These are phyloP conservation scores for Kradibia gibbosae DNA, from an alignment of 1,140 invertebrate genomes.

Conservation along the genomic window DNA sequence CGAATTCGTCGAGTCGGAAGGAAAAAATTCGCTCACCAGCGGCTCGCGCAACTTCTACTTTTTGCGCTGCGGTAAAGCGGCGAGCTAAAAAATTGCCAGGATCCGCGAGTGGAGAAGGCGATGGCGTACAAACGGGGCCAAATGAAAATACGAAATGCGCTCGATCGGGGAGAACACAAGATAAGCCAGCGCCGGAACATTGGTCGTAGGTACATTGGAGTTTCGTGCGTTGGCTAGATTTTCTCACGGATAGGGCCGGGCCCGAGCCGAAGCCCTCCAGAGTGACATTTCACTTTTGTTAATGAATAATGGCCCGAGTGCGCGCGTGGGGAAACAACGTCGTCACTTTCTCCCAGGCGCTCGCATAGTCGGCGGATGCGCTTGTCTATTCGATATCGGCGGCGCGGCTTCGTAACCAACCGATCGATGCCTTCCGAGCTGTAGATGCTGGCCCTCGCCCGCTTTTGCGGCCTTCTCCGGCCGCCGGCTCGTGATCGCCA, in stretches of 20 bases:
- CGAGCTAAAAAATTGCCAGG: not conserved
- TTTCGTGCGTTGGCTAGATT: not conserved
- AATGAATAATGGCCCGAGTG: not conserved
- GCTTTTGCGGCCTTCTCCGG: not conserved
- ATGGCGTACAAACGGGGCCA: not conserved
- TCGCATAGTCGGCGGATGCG: not conserved
- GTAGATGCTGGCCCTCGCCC: not conserved
- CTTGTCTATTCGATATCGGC: not conserved
- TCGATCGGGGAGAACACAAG: not conserved
- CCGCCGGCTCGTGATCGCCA: too few species aligned
- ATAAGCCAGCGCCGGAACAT: not conserved
- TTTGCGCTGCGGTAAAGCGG: not conserved
- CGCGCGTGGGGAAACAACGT: not conserved
- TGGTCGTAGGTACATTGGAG: not conserved
- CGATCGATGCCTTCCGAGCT: too few species aligned
- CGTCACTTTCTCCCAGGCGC: not conserved
- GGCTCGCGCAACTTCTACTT: not conserved
- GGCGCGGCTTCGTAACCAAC: not conserved
- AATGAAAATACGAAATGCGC: not conserved
- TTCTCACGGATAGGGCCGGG: conserved; percentile 15
- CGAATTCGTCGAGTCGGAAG: not conserved
- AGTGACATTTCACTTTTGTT: conserved; percentile 47
- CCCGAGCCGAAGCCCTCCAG: not conserved
- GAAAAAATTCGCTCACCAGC: not conserved
- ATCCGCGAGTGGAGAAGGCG: not conserved